phyloP scores from a whole-genome alignment of 2,113 vertebrate genomes.

The Brevimyrus niger region DNA sequence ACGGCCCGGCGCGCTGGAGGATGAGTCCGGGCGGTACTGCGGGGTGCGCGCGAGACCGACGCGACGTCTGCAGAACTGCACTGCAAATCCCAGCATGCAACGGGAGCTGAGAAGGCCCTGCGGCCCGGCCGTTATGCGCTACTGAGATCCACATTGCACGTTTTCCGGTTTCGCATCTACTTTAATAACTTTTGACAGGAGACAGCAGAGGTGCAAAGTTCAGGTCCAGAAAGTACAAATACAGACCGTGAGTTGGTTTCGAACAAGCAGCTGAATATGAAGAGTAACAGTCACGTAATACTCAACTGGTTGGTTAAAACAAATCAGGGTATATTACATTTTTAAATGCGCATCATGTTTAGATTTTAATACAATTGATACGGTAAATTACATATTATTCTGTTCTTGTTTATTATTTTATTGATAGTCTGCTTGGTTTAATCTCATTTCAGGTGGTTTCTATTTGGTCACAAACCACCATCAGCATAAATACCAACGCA shows the following conservation, averaged over 20 bases:
- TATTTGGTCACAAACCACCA: background rate
- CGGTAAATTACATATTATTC: background rate
- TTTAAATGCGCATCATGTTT: background rate
- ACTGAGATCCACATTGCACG: background rate
- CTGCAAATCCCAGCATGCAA: conserved; percentile 12
- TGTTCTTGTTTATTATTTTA: background rate
- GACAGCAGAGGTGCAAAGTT: background rate
- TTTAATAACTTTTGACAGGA: background rate
- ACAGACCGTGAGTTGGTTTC: no score
- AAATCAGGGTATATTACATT: background rate
- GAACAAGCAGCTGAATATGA: no score
- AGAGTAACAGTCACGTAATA: no score
- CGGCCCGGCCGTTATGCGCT: background rate
- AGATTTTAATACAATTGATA: background rate
- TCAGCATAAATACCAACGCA: conserved; percentile 16
- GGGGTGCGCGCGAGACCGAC: background rate
- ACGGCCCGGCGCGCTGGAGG: conserved; percentile 1
- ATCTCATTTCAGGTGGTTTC: background rate
- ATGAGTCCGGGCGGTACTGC: background rate
- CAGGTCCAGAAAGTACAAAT: no score
- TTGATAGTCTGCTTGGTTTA: background rate
- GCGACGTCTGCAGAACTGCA: background rate
- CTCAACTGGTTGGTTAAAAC: no score
- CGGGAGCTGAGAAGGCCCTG: background rate
- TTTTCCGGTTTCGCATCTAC: background rate